Evolutionary conservation across 2,888 invertebrate genomes (phyloP).

Genomic region (Acleris holmiana): DNA sequence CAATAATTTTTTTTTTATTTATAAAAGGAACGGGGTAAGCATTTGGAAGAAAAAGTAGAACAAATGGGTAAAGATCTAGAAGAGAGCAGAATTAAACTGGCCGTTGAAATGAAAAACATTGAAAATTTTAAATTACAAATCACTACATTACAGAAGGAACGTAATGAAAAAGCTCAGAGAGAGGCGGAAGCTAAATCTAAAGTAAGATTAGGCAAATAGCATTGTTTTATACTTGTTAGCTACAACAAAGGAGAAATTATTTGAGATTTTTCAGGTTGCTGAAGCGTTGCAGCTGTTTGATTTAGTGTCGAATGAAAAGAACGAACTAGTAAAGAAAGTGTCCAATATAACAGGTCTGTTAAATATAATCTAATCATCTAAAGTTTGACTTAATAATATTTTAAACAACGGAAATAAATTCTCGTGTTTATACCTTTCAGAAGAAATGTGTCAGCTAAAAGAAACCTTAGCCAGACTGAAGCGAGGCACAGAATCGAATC

Average conservation of each 20-base stretch:
- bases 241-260: not conserved
- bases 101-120: conserved; percentile 63
- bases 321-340: conserved; percentile 63
- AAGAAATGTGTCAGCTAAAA: conserved; percentile 82
- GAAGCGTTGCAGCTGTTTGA: conserved; percentile 78
- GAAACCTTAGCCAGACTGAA: conserved; percentile 78
- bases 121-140: conserved; percentile 65
- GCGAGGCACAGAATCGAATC: conserved; percentile 81
- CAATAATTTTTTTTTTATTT: conserved; percentile 30
- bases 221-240: not conserved
- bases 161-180: conserved; percentile 58
- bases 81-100: conserved; percentile 64
- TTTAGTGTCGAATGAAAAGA: conserved; percentile 67
- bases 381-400: not conserved
- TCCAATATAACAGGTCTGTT: conserved; percentile 58
- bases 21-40: conserved; percentile 70
- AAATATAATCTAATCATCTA: not conserved
- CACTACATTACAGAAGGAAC: conserved; percentile 62
- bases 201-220: conserved; percentile 43
- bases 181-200: conserved; percentile 78
- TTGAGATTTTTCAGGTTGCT: conserved; percentile 60
- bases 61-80: conserved; percentile 58
- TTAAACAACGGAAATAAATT: too few species aligned
- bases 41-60: conserved; percentile 57
- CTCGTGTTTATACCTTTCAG: conserved; percentile 52